Evolutionary conservation across 2,888 invertebrate species (phyloP).

Genomic region (Glyphotaelius pellucidus): DNA sequence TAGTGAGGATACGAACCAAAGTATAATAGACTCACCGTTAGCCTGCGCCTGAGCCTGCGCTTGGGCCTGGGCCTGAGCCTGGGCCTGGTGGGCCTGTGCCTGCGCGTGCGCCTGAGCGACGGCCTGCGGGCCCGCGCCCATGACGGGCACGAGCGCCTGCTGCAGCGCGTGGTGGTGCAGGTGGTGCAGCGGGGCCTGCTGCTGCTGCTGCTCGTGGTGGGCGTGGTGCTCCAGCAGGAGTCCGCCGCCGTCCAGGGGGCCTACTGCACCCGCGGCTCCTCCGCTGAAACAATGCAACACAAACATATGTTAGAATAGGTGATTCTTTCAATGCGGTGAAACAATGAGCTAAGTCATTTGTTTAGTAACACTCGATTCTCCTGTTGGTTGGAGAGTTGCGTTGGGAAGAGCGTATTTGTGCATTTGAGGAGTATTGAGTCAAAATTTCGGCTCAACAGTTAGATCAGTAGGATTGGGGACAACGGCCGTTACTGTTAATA

Average conservation of each 20-base stretch:
- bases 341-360: too few relatives aligned
- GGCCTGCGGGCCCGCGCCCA: slow-evolving; percentile 68
- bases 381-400: too few relatives aligned
- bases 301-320: background rate
- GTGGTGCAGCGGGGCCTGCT: slow-evolving; percentile 71
- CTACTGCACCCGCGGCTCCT: slow-evolving; percentile 77
- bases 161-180: slow-evolving; percentile 69
- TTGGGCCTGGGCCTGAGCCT: slow-evolving; percentile 68
- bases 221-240: slow-evolving; percentile 71
- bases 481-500: too few relatives aligned
- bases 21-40: slow-evolving; percentile 35
- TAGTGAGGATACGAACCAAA: too few relatives aligned
- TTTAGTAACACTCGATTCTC: too few relatives aligned
- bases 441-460: too few relatives aligned
- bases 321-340: too few relatives aligned
- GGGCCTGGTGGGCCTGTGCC: slow-evolving; percentile 67
- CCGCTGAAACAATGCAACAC: slow-evolving; percentile 67
- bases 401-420: too few relatives aligned
- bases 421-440: too few relatives aligned
- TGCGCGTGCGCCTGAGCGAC: slow-evolving; percentile 73
- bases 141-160: slow-evolving; percentile 68
- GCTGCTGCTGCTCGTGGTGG: slow-evolving; percentile 68
- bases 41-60: slow-evolving; percentile 73
- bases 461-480: too few relatives aligned
- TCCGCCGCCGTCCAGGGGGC: slow-evolving; percentile 73